phyloP scores from a whole-genome alignment of 1,140 invertebrate genomes.

The Lethrus apterus region DNA sequence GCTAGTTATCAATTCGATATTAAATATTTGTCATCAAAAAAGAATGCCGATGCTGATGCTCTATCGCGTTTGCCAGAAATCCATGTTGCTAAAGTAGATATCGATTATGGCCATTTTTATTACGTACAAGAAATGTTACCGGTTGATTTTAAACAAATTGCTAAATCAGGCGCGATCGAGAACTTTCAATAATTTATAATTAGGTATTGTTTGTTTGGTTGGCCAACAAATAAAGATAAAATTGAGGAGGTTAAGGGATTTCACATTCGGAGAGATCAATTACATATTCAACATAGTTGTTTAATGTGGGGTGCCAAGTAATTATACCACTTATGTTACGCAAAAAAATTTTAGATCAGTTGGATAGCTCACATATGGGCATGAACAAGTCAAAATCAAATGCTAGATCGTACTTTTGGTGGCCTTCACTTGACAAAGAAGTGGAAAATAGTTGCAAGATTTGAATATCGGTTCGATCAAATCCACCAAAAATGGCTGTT shows the following conservation, averaged over 20 bases:
- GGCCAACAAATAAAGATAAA: slow-evolving; percentile 1
- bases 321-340: background rate
- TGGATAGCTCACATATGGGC: slow-evolving; percentile 24
- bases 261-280: background rate
- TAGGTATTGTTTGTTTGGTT: background rate
- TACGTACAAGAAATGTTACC: background rate
- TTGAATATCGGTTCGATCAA: too few species aligned
- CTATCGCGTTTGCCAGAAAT: background rate
- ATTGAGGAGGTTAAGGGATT: background rate
- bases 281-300: background rate
- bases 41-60: slow-evolving; percentile 6
- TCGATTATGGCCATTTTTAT: slow-evolving; percentile 2
- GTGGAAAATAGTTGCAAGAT: slow-evolving; percentile 14
- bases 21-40: slow-evolving; percentile 9
- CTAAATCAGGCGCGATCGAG: background rate
- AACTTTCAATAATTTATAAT: too few species aligned
- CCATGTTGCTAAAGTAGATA: background rate
- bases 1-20: slow-evolving; percentile 2
- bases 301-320: too few species aligned
- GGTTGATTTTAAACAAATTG: background rate
- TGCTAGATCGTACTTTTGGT: slow-evolving; percentile 28
- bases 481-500: too few species aligned
- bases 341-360: background rate
- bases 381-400: slow-evolving; percentile 31
- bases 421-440: slow-evolving; percentile 21